Conservation (phyloP, 2,888 invertebrate species). For the Neocrepidodera transversa region DNA sequence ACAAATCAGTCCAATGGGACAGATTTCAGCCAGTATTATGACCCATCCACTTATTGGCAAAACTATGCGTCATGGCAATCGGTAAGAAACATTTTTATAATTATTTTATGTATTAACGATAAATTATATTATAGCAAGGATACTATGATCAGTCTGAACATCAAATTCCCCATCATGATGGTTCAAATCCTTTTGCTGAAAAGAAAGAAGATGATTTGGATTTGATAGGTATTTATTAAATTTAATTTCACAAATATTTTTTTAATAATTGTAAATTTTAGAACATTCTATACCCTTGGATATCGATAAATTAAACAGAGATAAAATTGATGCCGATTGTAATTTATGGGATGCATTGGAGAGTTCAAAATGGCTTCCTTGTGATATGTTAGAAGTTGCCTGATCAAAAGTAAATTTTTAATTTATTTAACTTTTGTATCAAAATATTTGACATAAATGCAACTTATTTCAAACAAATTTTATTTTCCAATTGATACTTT, state of each 20-base stretch:
- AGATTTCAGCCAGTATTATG: constrained; percentile 81
- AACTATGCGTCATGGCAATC: constrained; percentile 80
- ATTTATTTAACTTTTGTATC: no score
- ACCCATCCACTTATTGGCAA: constrained; percentile 86
- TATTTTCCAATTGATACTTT: no score
- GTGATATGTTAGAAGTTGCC: constrained; percentile 70
- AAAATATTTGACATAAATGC: no score
- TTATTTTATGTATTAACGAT: constrained; percentile 29
- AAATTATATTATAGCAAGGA: constrained; percentile 54
- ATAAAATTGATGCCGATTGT: constrained; percentile 76
- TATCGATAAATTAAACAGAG: constrained; percentile 78
- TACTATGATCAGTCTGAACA: constrained; percentile 59
- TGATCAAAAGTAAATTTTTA: constrained; percentile 21
- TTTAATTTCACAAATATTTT: neutral
- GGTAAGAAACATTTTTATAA: constrained; percentile 37
- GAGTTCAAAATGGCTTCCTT: constrained; percentile 83
- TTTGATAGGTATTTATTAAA: constrained; percentile 67
- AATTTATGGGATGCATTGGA: constrained; percentile 84
- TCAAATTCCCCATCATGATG: constrained; percentile 29
- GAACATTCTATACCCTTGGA: constrained; percentile 80
- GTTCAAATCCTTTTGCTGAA: constrained; percentile 45
- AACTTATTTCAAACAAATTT: no score
- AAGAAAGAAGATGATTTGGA: constrained; percentile 72
- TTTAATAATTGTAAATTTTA: constrained; percentile 54
- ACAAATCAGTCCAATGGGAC: constrained; percentile 52